Base-by-base conservation (phyloP, 2,113 vertebrate genomes). In the Melierax canorus region DNA sequence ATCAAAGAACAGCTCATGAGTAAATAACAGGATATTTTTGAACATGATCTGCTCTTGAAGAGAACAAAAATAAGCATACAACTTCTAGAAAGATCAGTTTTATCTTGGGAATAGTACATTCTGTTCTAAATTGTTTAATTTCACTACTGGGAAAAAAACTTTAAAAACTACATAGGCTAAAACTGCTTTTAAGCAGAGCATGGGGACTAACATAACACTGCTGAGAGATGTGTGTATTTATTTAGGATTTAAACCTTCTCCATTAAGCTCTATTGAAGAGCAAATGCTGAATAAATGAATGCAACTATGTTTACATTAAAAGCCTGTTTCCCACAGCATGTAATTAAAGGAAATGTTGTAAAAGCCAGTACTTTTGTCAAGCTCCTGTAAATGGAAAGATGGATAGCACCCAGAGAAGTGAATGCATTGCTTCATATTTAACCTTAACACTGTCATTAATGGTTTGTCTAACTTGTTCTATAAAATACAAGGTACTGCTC, bases 311-410 rank as follows among this genome's bases (percentile, higher is more conserved):
- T 99, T 99, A 99, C 99, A 99, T 99, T 99, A 99, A 99, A 99
- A 99, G 99, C 99, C 98, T 99, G 98, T 99, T 99, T 99, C 98
- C 98, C 98, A 92, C 98, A 98, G 98, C 98, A 91, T 96, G 98
- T 99, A 99, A 99, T 99, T 99, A 99, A 99, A 98, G 98, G 96
- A 98, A 99, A 99, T 98, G 98, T 98, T 98, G 98, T 98, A 99
- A 99, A 99, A 99, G 98, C 98, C 98, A 98, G 98, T 99, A 99
- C 99, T 99, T 99, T 99, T 99, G 99, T 99, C 98, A 99, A 99
- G 98, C 98, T 99, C 98, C 98, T 99, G 99, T 98, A 99, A 99
- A 99, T 99, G 99, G 99, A 99, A 99, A 99, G 99, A 99, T 99
- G 99, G 99, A 99, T 99, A 99, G 98, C 98, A 98, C 98, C 98